phyloP scores from a whole-genome alignment of 2,113 vertebrate genomes.

The Oncorhynchus masou region DNA sequence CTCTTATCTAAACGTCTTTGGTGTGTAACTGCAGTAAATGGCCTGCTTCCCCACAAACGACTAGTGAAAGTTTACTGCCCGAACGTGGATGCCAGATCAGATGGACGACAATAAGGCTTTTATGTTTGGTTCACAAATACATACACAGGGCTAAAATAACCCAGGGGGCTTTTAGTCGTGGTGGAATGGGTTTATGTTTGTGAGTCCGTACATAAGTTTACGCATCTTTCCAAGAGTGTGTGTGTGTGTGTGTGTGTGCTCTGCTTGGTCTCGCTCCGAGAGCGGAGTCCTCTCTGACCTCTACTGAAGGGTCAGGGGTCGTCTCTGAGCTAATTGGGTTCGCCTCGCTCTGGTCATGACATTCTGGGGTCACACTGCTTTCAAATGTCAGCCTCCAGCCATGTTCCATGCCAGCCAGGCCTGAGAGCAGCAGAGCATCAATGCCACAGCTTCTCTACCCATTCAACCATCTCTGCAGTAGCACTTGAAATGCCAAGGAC shows the following conservation, averaged over 20 bases:
- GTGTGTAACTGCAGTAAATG: constrained; percentile 13
- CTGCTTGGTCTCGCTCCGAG: not conserved
- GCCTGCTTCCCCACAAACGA: constrained; percentile 31
- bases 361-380: not conserved
- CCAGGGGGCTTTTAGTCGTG: constrained; percentile 33
- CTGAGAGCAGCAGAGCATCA: not conserved
- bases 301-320: not conserved
- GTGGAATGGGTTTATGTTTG: constrained; percentile 19
- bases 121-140: constrained; percentile 44
- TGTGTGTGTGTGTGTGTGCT: not conserved
- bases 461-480: not conserved
- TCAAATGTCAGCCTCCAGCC: not conserved
- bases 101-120: constrained; percentile 34
- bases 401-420: not conserved
- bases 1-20: constrained; percentile 47
- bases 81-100: constrained; percentile 38
- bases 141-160: constrained; percentile 15
- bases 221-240: no score
- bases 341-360: not conserved
- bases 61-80: constrained; percentile 41
- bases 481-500: no score
- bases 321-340: not conserved
- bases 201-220: not conserved
- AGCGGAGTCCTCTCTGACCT: not conserved
- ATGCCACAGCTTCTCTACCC: not conserved